Base-by-base conservation (phyloP, 2,113 vertebrate species). In the Procavia capensis region DNA sequence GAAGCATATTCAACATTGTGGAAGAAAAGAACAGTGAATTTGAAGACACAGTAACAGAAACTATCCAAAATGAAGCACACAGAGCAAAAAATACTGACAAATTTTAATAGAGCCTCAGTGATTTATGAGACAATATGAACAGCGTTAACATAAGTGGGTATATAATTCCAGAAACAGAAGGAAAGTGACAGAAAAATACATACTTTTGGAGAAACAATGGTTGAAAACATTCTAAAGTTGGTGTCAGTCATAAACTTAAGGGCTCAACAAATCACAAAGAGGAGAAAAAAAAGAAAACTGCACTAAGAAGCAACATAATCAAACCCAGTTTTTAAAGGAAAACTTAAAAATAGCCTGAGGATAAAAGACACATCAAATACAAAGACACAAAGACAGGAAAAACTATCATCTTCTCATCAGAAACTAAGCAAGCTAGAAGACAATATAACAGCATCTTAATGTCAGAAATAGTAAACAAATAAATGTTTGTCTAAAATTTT, bases 321-420 rank as follows among this genome's bases (percentile, higher is more conserved):
- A 24, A 93, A 39, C 61, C 16, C n/a, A 97, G 34, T 72, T 88
- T 78, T 39, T 61, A 89, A 86, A 92, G 10, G 78, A 90, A 75
- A 84, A 10, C 29, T 83, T 83, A 20, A 27, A 64, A 75, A 92
- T 2, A 70, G 17, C 16, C n/a, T 25, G 7, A 80, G 9, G 34
- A 1, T 74, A 36, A 92, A 83, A 81, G 24, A 79, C 5, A 89
- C 2, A 74, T 34, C 41, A 72, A 84, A 41, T 86, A 74, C 22
- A 87, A 10, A 92, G 34, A 47, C 88, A 92, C 9, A 83, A 80
- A 27, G 25, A 45, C 59, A 85, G 95, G 43, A 93, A 43, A 34
- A 29, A 89, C 22, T 22, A 79, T 22, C 75, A 66, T 72, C 5
- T 59, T 76, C n/a, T 89, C 24, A 85, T 57, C 57, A 66, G 76